Conservation (phyloP, 2,113 vertebrate species). For the Pseudorectes ferrugineus region DNA sequence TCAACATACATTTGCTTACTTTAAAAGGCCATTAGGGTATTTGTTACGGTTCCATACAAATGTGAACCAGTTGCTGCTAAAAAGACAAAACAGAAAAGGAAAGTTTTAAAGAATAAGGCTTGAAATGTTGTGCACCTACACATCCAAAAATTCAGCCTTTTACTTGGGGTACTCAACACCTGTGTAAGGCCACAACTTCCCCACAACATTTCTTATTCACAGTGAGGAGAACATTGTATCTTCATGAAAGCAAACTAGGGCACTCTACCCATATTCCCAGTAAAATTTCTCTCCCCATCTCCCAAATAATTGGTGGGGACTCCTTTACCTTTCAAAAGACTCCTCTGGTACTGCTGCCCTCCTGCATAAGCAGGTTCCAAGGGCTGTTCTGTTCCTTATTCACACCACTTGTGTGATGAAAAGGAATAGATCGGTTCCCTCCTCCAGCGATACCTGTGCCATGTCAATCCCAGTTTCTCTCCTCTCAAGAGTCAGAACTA, state of each 20-base stretch:
- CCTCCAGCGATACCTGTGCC: not conserved
- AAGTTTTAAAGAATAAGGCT: constrained; percentile 5
- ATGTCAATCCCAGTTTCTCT: not conserved
- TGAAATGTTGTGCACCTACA: not conserved
- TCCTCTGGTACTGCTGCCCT: not conserved
- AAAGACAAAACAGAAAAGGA: not conserved
- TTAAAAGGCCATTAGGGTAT: not conserved
- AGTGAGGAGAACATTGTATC: not conserved
- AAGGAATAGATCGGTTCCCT: not conserved
- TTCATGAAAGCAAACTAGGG: not conserved
- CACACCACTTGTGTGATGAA: not conserved
- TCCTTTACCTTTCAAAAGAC: not conserved
- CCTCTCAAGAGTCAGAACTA: not conserved
- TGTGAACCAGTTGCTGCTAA: not conserved
- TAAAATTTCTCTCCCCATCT: not conserved
- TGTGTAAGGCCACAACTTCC: not conserved
- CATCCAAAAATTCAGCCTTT: not conserved
- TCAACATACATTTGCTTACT: not conserved
- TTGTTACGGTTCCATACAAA: not conserved
- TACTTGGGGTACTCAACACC: not conserved
- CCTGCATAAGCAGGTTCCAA: not conserved
- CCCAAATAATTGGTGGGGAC: not conserved
- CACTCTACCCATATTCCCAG: not conserved
- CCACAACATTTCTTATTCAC: not conserved
- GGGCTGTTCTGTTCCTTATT: not conserved